Conservation (phyloP, 2,797 vertebrate genomes). For the Kryptopterus vitreolus region DNA sequence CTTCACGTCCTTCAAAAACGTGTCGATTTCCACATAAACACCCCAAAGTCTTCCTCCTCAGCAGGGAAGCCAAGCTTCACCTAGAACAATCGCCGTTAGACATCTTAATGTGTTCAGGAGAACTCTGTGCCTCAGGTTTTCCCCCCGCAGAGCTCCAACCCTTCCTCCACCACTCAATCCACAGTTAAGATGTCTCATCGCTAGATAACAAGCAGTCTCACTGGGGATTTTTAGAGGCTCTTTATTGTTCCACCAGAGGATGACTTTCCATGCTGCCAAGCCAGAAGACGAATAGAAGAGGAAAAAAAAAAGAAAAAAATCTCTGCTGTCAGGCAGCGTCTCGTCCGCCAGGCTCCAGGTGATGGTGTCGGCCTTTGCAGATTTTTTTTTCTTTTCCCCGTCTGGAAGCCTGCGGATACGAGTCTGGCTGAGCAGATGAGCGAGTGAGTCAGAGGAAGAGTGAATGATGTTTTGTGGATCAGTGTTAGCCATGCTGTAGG, state of each 20-base stretch:
- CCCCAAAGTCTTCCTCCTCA: conserved; percentile 25
- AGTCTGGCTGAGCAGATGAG: conserved; percentile 40
- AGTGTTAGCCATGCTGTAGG: conserved; percentile 15
- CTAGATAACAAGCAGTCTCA: conserved; percentile 58
- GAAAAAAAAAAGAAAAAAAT: neutral
- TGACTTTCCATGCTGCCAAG: conserved; percentile 46
- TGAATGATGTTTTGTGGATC: conserved; percentile 16
- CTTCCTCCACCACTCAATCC: conserved; percentile 50
- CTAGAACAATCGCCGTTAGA: conserved; percentile 31
- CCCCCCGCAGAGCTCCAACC: conserved; percentile 30
- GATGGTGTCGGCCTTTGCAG: conserved; percentile 37
- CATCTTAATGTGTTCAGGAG: conserved; percentile 52
- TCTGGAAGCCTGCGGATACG: conserved; percentile 19
- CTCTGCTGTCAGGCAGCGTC: conserved; percentile 48
- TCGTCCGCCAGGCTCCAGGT: conserved; percentile 32
- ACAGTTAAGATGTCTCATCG: conserved; percentile 61
- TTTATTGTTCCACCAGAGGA: conserved; percentile 53
- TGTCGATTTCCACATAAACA: conserved; percentile 6
- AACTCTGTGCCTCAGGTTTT: conserved; percentile 30
- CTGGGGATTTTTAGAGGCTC: conserved; percentile 53
- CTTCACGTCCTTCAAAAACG: conserved; percentile 13
- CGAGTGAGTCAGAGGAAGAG: conserved; percentile 33
- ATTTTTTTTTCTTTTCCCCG: neutral
- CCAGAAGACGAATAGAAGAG: conserved; percentile 24
- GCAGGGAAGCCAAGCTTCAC: conserved; percentile 37